These are phyloP conservation scores for Crocidura indochinensis DNA, from an alignment of 2,797 vertebrate species.

Conservation along the genomic window DNA sequence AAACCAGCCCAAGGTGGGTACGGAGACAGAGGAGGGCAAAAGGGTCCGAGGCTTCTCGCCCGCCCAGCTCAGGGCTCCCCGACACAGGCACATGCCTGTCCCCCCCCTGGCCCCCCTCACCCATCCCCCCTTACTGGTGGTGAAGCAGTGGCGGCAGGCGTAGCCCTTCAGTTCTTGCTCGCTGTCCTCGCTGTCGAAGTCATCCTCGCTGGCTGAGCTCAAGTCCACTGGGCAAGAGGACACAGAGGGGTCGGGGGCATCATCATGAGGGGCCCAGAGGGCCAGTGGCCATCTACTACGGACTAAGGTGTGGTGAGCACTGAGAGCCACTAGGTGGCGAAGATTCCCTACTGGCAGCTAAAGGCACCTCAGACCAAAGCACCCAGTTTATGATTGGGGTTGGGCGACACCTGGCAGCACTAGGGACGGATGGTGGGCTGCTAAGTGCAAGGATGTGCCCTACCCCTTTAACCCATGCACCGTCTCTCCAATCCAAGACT, in stretches of 20 bases:
- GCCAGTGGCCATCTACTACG: neutral
- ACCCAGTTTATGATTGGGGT: too few species aligned
- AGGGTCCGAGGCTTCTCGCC: too few species aligned
- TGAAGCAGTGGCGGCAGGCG: conserved; percentile 99
- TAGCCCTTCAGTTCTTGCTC: conserved; percentile 99
- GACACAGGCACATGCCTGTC: neutral
- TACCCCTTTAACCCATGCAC: too few species aligned
- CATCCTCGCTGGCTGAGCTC: conserved; percentile 99
- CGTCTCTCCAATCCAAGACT: too few species aligned
- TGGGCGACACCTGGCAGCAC: too few species aligned
- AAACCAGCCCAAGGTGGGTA: neutral
- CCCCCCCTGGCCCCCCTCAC: neutral
- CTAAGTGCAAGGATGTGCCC: too few species aligned
- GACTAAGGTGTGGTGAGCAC: too few species aligned
- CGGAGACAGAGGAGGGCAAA: too few species aligned
- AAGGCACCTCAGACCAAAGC: too few species aligned
- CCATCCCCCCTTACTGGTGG: conserved; percentile 94
- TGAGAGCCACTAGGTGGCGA: too few species aligned
- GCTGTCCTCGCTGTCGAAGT: conserved; percentile 99
- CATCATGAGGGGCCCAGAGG: neutral
- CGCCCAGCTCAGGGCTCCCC: neutral
- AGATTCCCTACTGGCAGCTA: too few species aligned
- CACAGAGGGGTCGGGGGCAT: neutral
- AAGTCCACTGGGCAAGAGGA: conserved; percentile 95
- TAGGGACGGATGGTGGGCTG: too few species aligned